A percentile compares a stretch with the other conserved stretches of the same genome.
phyloP scores from a whole-genome alignment of 2,888 invertebrate species.

The Dioctria linearis region DNA sequence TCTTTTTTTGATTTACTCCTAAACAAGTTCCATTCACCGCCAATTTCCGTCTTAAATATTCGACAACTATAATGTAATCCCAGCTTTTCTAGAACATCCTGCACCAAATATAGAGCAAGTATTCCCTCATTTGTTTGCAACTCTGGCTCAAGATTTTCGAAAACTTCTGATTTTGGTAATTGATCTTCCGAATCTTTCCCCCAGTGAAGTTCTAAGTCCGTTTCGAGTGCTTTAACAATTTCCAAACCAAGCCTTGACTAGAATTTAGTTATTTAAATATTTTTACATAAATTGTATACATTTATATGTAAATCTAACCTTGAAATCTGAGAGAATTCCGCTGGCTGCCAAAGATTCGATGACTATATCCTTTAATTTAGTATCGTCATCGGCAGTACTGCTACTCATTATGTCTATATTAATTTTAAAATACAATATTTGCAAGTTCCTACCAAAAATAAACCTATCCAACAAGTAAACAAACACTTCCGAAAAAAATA shows the following conservation, averaged over 20 bases:
- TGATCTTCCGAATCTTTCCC: neutral
- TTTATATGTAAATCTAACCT: neutral
- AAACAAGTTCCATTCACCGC: neutral
- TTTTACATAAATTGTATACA: neutral
- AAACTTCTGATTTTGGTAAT: neutral
- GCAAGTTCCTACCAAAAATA: too few relatives aligned
- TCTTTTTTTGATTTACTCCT: neutral
- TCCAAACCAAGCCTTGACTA: constrained; percentile 6
- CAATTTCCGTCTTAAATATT: constrained; percentile 21
- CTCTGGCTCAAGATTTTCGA: neutral
- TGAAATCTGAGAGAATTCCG: constrained; percentile 5
- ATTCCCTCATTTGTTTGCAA: constrained; percentile 1
- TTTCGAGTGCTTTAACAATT: neutral
- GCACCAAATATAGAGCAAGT: neutral
- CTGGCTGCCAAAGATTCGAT: neutral
- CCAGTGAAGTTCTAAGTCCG: neutral
- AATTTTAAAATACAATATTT: neutral
- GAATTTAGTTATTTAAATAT: neutral
- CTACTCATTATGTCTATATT: constrained; percentile 10
- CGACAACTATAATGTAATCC: neutral
- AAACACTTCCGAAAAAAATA: neutral
- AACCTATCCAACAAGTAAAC: neutral
- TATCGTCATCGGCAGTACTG: neutral
- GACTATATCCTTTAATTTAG: constrained; percentile 8
- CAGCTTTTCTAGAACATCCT: constrained; percentile 3